Evolutionary conservation across 1,140 invertebrate species (phyloP), one percentile per base, ranked within the genome.

Genomic region (Aplysia californica): DNA sequence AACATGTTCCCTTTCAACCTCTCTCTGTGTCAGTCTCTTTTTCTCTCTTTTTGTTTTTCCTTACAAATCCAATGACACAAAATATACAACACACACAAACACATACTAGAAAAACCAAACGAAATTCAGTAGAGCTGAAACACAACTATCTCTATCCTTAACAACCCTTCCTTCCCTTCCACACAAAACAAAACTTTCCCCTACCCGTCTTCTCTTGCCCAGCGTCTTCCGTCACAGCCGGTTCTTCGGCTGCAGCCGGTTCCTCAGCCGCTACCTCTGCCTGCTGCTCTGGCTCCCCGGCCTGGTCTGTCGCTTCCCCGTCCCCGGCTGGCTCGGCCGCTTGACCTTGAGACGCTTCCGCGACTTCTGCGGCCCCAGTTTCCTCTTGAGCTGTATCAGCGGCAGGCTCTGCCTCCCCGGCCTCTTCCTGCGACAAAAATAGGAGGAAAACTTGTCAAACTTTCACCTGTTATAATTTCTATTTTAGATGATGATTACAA

Each of bases 91-190:
- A 18, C 23, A 64, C 59, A 58, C 69, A 35, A 23, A 23, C 26
- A 39, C 66, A 69, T 70, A 10, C 6, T 26, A 20, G 3, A 65
- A 20, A 65, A 10, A 33, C 33, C 39, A n/a, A 18, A 1, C n/a
- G 18, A 65, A n/a, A n/a, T n/a, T n/a, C n/a, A n/a, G n/a, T n/a
- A n/a, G n/a, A n/a, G n/a, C n/a, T n/a, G n/a, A n/a, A n/a, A n/a
- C n/a, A n/a, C n/a, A n/a, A n/a, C n/a, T n/a, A n/a, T n/a, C n/a
- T n/a, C n/a, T n/a, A n/a, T n/a, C n/a, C n/a, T n/a, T n/a, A n/a
- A n/a, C n/a, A n/a, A n/a, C 44, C 61, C 65, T 55, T 72, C 38
- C 41, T 67, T 72, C 50, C 38, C 23, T 76, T 61, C 35, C 68
- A 66, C 26, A 75, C 71, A 70, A 66, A 38, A 59, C 55, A 61